Base-by-base conservation (phyloP, 2,113 vertebrate genomes). In the Crotalus tigris region DNA sequence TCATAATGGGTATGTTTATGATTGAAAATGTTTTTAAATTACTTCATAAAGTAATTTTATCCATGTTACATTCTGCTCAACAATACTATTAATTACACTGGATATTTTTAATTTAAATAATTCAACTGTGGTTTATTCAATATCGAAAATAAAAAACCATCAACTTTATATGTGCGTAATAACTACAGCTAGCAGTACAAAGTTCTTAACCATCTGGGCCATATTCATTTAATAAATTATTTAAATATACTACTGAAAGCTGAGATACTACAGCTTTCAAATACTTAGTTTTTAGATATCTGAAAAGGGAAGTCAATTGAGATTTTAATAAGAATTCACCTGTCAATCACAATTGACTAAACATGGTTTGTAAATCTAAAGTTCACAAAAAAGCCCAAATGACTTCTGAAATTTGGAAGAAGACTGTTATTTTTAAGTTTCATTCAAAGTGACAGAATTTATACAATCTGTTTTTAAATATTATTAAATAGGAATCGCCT, bases 401-500 rank as follows among this genome's bases (percentile, higher is more conserved):
- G 3, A 44, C 51, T 29, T 55, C 49, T 88, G 21, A 88, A 26
- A 85, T 33, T 51, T 64, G 26, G 69, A 59, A 89, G 39, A 6
- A 23, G 24, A 59, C 29, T 81, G 23, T 55, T 69, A 69, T 15
- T 1, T 69, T 8, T 46, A 75, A 13, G 3, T 85, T 94, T 75
- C 13, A 90, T 58, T 29, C 21, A 69, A 21, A 88, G 58, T n/a
- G 59, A 26, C 6, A 33, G 3, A 85, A 90, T 4, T 17, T 59
- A 85, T 44, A 49, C 81, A 91, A 49, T 21, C 29, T 92, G 24
- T 81, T 39, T 44, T 53, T 49, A 85, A 85, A 58, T 58, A 89
- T 29, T 75, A 17, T 93, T 93, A 55, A 54, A 93, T 93, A 59
- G 92, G 12, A 44, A 92, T 39, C 91, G 93, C 61, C n/a, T 87